Base-by-base conservation (phyloP, 2,888 invertebrate species). In the Anorthoa munda region DNA sequence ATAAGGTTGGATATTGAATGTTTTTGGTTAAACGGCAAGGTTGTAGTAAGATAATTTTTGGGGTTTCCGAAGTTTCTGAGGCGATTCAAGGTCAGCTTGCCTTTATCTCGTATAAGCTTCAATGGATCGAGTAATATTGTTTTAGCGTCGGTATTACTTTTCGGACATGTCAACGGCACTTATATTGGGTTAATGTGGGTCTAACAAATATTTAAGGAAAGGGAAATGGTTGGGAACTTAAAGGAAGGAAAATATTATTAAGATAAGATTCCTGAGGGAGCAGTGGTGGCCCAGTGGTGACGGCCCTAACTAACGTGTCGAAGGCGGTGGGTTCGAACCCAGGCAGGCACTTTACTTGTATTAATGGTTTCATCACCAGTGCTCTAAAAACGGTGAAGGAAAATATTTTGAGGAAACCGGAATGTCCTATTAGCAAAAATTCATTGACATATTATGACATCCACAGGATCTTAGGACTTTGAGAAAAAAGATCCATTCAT, bases 101-200 rank as follows among this genome's bases (percentile, higher is more conserved):
- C 4, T 81, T 59, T 66, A 66, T 55, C 48, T 58, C 53, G 17
- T 48, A 50, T 51, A 81, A 64, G 46, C 58, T 66, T 71, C 55
- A 64, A 70, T 66, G 53, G 58, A 76, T 63, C 31, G 15, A 66
- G 45, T 69, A 23, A 76, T 61, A 69, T 63, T 66, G 51, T 69
- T 66, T 68, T 51, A 55, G 51, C 7, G n/a, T 66, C 17, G 7
- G 5, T 50, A 60, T 50, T 50, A 21, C 17, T 73, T 55, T 64
- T 51, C 9, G 21, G 11, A 51, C 23, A 21, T 21, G n/a, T 45
- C 45, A 45, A 31, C 53, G 17, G 9, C 13, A 50, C 23, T 23
- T 26, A 60, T 48, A 31, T 21, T 26, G 23, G 4, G 17, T 51
- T 15, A 23, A 5, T 39, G 2, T 21, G 17, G 9, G 21, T 46